Base-by-base conservation (phyloP, 2,888 invertebrate species). In the Monopis laevigella region DNA sequence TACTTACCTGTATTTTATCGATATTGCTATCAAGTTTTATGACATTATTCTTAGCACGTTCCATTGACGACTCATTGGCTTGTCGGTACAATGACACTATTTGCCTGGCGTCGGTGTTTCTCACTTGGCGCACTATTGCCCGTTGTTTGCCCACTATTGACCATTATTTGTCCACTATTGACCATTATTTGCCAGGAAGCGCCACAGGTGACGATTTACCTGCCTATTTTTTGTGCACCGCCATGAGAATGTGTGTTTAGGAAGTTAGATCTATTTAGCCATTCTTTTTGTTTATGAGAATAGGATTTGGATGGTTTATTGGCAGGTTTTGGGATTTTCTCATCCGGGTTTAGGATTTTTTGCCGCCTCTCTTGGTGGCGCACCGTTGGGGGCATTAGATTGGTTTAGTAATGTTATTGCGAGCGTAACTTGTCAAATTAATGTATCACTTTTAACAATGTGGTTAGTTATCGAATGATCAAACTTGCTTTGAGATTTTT, bases 141-240 rank as follows among this genome's bases (percentile, higher is more conserved):
- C n/a, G n/a, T n/a, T n/a, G 29, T 29, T 29, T 29, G 29, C 14
- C n/a, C n/a, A n/a, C n/a, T n/a, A n/a, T n/a, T n/a, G n/a, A n/a
- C n/a, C n/a, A n/a, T n/a, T n/a, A 34, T n/a, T 24, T 24, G 24
- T 24, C 16, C 34, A 34, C 34, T 34, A 34, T 34, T 34, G 34
- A 4, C 34, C 17, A 34, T 34, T 34, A 34, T 34, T 34, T 16
- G 34, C 34, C 18, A 17, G 16, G 34, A 34, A 74, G 75, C 75
- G 75, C 75, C 74, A 72, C 74, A 75, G 73, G 72, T 75, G 43
- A 43, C 27, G 16, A 40, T 29, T 41, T 71, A 71, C 70, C 70
- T 73, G 68, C 51, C 48, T 43, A 49, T 54, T 57, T 67, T 66
- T 66, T 60, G 57, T 50, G 45, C 12, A 36, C n/a, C 11, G n/a